phyloP scores from a whole-genome alignment of 2,113 vertebrate species.

The Onychorhynchus coronatus region DNA sequence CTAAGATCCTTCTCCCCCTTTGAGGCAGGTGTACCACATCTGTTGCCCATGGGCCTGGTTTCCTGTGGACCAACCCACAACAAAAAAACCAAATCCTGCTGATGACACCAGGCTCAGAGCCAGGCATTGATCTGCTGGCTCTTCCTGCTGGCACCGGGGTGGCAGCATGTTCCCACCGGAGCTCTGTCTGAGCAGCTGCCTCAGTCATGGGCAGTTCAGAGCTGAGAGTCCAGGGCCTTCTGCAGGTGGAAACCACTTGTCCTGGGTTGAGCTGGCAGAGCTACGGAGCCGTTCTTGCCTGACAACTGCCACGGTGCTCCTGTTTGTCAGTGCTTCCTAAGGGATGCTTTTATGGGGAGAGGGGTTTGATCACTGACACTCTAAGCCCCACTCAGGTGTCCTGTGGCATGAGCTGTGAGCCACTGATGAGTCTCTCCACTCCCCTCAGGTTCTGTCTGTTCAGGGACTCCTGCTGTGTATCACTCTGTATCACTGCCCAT shows the following conservation, averaged over 20 bases:
- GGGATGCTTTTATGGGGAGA: neutral
- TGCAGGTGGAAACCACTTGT: neutral
- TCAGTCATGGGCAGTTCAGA: fast-evolving
- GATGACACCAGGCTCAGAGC: neutral
- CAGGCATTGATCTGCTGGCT: neutral
- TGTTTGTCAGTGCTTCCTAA: neutral
- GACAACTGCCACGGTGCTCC: neutral
- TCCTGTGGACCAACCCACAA: neutral
- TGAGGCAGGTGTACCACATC: neutral
- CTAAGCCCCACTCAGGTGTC: neutral
- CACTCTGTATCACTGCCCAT: fast-evolving
- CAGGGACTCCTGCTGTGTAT: no score
- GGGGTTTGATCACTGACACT: fast-evolving
- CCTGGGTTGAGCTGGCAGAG: neutral
- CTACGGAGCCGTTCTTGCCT: neutral
- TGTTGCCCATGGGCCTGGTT: neutral
- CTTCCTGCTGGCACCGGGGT: neutral
- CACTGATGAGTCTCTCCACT: neutral
- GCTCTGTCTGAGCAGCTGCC: neutral
- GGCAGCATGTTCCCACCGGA: fast-evolving
- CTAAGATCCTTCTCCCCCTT: neutral
- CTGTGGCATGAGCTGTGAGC: neutral
- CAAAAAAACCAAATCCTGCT: neutral
- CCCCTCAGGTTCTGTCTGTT: fast-evolving
- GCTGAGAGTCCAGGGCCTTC: no score